Base-by-base conservation (phyloP, 2,888 invertebrate genomes). In the Scaptomyza tumidula region DNA sequence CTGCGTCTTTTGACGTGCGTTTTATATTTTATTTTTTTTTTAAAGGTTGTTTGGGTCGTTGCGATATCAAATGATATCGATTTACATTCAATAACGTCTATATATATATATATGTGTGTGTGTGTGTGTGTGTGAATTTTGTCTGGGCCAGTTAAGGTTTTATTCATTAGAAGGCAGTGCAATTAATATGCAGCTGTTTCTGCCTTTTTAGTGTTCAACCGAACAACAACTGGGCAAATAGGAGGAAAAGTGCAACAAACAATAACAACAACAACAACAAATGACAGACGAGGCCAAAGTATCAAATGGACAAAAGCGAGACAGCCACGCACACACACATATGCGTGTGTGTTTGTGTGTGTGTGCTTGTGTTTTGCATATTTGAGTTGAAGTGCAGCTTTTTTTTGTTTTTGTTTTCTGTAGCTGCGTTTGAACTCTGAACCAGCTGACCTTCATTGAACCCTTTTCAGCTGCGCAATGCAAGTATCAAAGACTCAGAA, bases 371-470 rank as follows among this genome's bases (percentile, higher is more conserved):
- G 43, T 31, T 62, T 62, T 61, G 61, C 61, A 48, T 61, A 10
- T 43, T 31, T 37, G 44, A 58, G 45, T 58, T 54, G 53, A 53
- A 74, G 55, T 61, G 78, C 78, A 67, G 74, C 53, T 68, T 64
- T 59, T 50, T 24, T 10, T 11, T 16, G 6, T 24, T 29, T 27
- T 7, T 39, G n/a, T n/a, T n/a, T 1, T 14, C 11, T 39, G 11
- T 27, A 13, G 35, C 19, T 57, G 27, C 37, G 39, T 33, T 66
- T 92, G 91, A 92, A 92, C 92, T 92, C 89, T 92, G 91, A 75
- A 91, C 91, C 91, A 74, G 82, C 84, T 90, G 91, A 92, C 91
- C 91, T 89, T 86, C 85, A 84, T 78, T 91, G 89, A 90, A 90
- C 90, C 80, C 86, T 77, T 78, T 68, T 61, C 73, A 78, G 68